phyloP scores from a whole-genome alignment of 2,888 invertebrate genomes.

The Zaprionus bogoriensis region DNA sequence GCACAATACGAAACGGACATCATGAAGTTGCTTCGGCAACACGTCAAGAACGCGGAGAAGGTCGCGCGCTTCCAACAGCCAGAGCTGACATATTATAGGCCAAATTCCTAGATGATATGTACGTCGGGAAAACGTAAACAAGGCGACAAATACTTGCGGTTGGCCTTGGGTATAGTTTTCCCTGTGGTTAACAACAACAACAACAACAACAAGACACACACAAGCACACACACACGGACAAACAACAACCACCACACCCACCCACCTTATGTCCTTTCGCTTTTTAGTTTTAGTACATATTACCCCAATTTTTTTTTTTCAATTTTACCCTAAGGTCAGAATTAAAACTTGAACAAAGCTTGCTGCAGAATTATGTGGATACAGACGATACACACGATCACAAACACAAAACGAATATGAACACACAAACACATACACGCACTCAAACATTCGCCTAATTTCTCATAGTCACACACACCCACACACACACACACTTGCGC shows the following conservation, averaged over 20 bases:
- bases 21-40: slow-evolving; percentile 92
- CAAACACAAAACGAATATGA: slow-evolving; percentile 2
- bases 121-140: slow-evolving; percentile 35
- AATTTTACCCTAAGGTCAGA: slow-evolving; percentile 4
- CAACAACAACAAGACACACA: too few species aligned
- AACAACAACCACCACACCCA: not conserved
- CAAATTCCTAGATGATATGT: not conserved
- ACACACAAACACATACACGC: not conserved
- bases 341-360: slow-evolving; percentile 31
- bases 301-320: not conserved
- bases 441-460: too few species aligned
- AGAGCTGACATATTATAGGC: slow-evolving; percentile 20
- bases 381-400: slow-evolving; percentile 9
- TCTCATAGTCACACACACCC: too few species aligned
- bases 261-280: not conserved
- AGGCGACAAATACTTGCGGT: slow-evolving; percentile 8
- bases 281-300: not conserved
- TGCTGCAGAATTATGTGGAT: slow-evolving; percentile 42
- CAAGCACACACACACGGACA: too few species aligned
- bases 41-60: slow-evolving; percentile 89
- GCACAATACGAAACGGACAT: slow-evolving; percentile 92
- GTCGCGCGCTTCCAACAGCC: slow-evolving; percentile 38
- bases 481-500: not conserved
- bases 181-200: not conserved
- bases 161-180: slow-evolving; percentile 34